Evolutionary conservation across 2,888 invertebrate genomes (phyloP).

Genomic region (Cheilosia vernalis): DNA sequence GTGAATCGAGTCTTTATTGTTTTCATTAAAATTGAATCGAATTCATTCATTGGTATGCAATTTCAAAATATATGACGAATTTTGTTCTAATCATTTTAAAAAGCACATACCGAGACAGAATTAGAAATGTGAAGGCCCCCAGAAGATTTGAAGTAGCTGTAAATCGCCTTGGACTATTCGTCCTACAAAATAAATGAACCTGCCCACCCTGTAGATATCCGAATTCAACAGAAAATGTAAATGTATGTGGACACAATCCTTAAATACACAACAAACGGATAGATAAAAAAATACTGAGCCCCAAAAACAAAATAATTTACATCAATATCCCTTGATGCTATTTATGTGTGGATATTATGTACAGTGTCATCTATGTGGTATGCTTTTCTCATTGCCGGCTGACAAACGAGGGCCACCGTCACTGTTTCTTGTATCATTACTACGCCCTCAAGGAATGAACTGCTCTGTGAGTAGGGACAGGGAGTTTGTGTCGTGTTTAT

Average conservation of each 20-base stretch:
- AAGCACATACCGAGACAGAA: no score
- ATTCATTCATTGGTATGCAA: no score
- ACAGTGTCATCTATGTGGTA: slow-evolving; percentile 67
- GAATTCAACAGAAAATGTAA: neutral
- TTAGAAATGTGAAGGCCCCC: no score
- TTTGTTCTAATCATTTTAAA: no score
- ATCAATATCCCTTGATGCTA: slow-evolving; percentile 72
- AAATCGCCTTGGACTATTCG: no score
- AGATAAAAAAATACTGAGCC: slow-evolving; percentile 32
- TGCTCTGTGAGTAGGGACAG: neutral
- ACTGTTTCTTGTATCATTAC: slow-evolving; percentile 61
- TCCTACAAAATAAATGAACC: no score
- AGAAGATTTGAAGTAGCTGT: no score
- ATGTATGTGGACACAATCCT: slow-evolving; percentile 69
- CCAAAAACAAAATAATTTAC: slow-evolving; percentile 72
- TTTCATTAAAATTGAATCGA: no score
- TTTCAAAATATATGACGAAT: no score
- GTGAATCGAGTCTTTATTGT: no score
- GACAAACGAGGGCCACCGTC: slow-evolving; percentile 13
- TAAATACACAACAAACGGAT: slow-evolving; percentile 62
- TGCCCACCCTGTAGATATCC: no score
- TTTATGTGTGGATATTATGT: neutral
- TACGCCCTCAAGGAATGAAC: slow-evolving; percentile 52
- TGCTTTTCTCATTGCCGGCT: slow-evolving; percentile 26
- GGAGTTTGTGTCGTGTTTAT: slow-evolving; percentile 25